phyloP scores from a whole-genome alignment of 2,888 invertebrate genomes.

The Nomada fucata region DNA sequence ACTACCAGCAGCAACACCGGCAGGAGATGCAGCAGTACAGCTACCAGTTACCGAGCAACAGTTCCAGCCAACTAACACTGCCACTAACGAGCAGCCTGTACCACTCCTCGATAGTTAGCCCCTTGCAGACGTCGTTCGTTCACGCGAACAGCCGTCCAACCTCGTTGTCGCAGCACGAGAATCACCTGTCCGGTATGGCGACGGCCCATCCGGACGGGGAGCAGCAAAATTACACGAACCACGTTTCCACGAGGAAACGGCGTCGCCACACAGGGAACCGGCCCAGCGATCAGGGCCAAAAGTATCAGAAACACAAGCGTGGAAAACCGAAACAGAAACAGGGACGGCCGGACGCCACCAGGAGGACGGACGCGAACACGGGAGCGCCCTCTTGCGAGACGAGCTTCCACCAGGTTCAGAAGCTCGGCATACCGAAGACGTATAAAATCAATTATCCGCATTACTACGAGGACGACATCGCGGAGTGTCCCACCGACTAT shows the following conservation, averaged over 20 bases:
- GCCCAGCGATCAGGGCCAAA: constrained; percentile 63
- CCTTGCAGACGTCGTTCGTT: constrained; percentile 79
- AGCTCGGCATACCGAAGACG: constrained; percentile 80
- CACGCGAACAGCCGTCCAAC: constrained; percentile 78
- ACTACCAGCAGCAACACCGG: constrained; percentile 80
- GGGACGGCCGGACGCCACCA: constrained; percentile 61
- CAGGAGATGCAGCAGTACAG: constrained; percentile 84
- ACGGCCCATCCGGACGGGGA: constrained; percentile 69
- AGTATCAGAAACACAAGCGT: constrained; percentile 70
- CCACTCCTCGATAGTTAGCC: constrained; percentile 81
- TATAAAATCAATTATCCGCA: constrained; percentile 82
- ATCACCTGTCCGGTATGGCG: constrained; percentile 58
- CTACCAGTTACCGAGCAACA: constrained; percentile 83
- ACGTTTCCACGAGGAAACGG: constrained; percentile 59
- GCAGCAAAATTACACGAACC: constrained; percentile 62
- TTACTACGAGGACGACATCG: constrained; percentile 81
- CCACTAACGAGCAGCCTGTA: constrained; percentile 82
- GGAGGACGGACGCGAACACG: constrained; percentile 51
- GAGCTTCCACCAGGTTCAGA: constrained; percentile 78
- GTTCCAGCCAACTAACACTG: constrained; percentile 82
- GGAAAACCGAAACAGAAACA: constrained; percentile 77
- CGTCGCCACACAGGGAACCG: constrained; percentile 66
- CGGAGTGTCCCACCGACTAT: constrained; percentile 75
- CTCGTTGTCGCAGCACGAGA: constrained; percentile 65
- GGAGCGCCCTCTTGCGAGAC: constrained; percentile 74